Evolutionary conservation across 2,113 vertebrate species (phyloP).

Genomic region (Anolis sagrei): DNA sequence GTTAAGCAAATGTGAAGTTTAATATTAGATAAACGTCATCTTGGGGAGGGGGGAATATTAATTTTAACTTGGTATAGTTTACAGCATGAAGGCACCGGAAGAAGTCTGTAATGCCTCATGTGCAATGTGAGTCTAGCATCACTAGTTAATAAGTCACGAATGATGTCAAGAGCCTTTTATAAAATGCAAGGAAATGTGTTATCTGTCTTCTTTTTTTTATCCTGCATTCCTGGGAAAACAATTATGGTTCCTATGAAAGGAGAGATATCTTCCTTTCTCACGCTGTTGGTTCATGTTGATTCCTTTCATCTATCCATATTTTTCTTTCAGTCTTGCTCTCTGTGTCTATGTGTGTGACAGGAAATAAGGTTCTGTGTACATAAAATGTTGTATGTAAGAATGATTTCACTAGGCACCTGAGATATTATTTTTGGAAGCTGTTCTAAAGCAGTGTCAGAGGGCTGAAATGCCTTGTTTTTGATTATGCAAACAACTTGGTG

Average conservation of each 20-base stretch:
- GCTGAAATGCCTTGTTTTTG: slow-evolving; percentile 47
- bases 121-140: slow-evolving; percentile 65
- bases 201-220: slow-evolving; percentile 68
- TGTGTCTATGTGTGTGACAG: slow-evolving; percentile 55
- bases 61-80: slow-evolving; percentile 68
- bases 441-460: slow-evolving; percentile 59
- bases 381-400: slow-evolving; percentile 59
- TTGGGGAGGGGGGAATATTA: slow-evolving; percentile 77
- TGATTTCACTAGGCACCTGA: slow-evolving; percentile 67
- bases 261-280: slow-evolving; percentile 72
- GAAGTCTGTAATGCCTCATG: slow-evolving; percentile 51
- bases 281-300: slow-evolving; percentile 62
- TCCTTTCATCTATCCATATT: slow-evolving; percentile 70
- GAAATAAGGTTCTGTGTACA: slow-evolving; percentile 63
- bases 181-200: slow-evolving; percentile 75
- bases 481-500: slow-evolving; percentile 44
- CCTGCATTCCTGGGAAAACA: slow-evolving; percentile 74
- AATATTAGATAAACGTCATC: slow-evolving; percentile 78
- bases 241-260: slow-evolving; percentile 74
- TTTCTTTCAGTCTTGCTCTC: slow-evolving; percentile 49
- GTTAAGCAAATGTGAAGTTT: slow-evolving; percentile 84
- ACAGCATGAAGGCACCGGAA: slow-evolving; percentile 74
- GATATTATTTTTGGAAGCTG: slow-evolving; percentile 62
- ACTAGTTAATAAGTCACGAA: slow-evolving; percentile 75
- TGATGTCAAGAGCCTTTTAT: slow-evolving; percentile 72